Conservation (phyloP, 2,888 invertebrate species). For the Nomada ruficornis region DNA sequence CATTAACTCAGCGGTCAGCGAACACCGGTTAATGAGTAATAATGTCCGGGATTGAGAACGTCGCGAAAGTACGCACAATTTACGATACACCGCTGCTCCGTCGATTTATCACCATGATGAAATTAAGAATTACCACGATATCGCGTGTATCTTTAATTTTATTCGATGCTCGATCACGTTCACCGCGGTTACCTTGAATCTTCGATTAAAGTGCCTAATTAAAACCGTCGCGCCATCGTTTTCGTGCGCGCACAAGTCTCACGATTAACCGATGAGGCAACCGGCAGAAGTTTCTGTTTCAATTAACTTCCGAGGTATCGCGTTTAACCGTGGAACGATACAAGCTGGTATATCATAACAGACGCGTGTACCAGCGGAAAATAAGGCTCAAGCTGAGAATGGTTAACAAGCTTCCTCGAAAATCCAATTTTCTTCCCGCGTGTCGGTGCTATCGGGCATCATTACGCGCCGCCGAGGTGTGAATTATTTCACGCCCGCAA, state of each 20-base stretch:
- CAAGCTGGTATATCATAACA: neutral
- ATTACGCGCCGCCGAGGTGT: conserved; percentile 23
- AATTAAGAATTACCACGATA: neutral
- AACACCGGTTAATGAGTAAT: conserved; percentile 66
- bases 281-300: neutral
- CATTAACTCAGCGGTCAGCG: conserved; percentile 65
- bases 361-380: neutral
- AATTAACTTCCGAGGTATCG: conserved; percentile 4
- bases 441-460: neutral
- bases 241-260: neutral
- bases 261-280: too few species aligned
- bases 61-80: conserved; percentile 53
- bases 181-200: neutral
- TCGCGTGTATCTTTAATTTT: neutral
- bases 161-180: neutral
- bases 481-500: conserved; percentile 45
- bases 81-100: conserved; percentile 28
- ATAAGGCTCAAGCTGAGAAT: neutral
- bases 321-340: neutral
- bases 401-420: conserved; percentile 34
- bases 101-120: conserved; percentile 54
- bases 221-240: neutral
- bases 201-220: neutral
- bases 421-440: conserved; percentile 24
- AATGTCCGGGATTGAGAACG: conserved; percentile 54